These are phyloP conservation scores for Nematopogon swammerdamellus DNA, from an alignment of 2,888 invertebrate species.

Conservation along the genomic window DNA sequence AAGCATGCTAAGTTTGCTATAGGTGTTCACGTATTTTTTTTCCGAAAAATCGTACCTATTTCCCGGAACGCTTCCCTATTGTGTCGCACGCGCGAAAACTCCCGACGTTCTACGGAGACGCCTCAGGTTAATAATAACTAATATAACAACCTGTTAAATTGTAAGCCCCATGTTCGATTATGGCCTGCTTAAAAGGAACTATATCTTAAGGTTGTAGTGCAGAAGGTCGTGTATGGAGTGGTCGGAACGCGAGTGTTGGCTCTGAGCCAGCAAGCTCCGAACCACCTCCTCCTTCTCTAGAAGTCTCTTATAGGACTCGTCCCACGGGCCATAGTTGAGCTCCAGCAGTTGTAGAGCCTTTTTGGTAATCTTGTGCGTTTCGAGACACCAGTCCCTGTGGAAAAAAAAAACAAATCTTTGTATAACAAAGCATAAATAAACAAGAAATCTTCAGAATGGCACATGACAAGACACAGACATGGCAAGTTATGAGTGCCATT, in stretches of 20 bases:
- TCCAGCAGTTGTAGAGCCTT: slow-evolving; percentile 48
- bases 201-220: slow-evolving; percentile 7
- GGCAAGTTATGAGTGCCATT: too few relatives aligned
- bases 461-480: neutral
- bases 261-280: slow-evolving; percentile 23
- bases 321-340: slow-evolving; percentile 53
- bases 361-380: slow-evolving; percentile 43
- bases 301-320: slow-evolving; percentile 34
- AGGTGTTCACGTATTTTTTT: too few relatives aligned
- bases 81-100: too few relatives aligned
- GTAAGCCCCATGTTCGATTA: too few relatives aligned
- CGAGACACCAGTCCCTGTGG: slow-evolving; percentile 42
- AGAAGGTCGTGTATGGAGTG: slow-evolving; percentile 4
- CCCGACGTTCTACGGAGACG: too few relatives aligned
- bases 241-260: slow-evolving; percentile 15
- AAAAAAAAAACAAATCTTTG: slow-evolving; percentile 4
- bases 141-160: too few relatives aligned
- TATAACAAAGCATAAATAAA: neutral
- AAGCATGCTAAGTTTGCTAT: too few relatives aligned
- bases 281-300: slow-evolving; percentile 33
- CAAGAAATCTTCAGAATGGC: neutral
- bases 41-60: too few relatives aligned
- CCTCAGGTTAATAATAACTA: too few relatives aligned
- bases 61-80: too few relatives aligned
- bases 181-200: too few relatives aligned